These are phyloP conservation scores for Crax fasciolata DNA, from an alignment of 2,797 vertebrate species.

Conservation along the genomic window DNA sequence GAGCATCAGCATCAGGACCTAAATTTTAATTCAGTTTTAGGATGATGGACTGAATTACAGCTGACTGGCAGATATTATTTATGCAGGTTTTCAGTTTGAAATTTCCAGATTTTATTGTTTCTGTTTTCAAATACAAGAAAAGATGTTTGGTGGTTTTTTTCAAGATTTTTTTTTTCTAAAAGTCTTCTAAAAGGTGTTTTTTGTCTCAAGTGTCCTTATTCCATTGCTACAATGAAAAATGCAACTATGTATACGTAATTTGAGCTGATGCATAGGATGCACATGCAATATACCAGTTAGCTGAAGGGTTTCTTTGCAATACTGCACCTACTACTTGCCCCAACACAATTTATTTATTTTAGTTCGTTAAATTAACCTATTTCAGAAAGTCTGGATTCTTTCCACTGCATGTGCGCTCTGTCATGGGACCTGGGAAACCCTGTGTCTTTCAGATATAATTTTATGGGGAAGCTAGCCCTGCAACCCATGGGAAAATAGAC, in stretches of 20 bases:
- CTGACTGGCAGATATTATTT: not conserved
- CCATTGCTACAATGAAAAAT: not conserved
- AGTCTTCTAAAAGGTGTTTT: not conserved
- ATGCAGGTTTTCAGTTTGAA: not conserved
- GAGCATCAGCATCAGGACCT: not conserved
- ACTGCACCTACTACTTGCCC: not conserved
- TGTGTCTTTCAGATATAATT: not conserved
- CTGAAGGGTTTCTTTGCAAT: not conserved
- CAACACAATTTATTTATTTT: not conserved
- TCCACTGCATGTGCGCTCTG: not conserved
- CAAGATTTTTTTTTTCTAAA: not conserved
- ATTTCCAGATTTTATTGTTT: not conserved
- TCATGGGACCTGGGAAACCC: not conserved
- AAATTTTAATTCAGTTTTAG: not conserved
- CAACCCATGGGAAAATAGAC: not conserved
- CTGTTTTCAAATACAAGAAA: not conserved
- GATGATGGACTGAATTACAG: not conserved
- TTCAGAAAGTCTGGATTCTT: not conserved
- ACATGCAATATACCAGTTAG: rapidly evolving
- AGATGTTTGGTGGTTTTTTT: rapidly evolving
- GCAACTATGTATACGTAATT: not conserved
- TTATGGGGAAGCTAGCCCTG: not conserved
- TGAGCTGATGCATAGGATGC: not conserved
- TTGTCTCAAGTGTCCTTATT: not conserved
- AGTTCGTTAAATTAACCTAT: not conserved